A percentile compares a stretch with the other conserved stretches of the same genome.
These are phyloP conservation scores for Peribatodes rhomboidaria DNA, from an alignment of 2,888 invertebrate genomes.

Conservation along the genomic window DNA sequence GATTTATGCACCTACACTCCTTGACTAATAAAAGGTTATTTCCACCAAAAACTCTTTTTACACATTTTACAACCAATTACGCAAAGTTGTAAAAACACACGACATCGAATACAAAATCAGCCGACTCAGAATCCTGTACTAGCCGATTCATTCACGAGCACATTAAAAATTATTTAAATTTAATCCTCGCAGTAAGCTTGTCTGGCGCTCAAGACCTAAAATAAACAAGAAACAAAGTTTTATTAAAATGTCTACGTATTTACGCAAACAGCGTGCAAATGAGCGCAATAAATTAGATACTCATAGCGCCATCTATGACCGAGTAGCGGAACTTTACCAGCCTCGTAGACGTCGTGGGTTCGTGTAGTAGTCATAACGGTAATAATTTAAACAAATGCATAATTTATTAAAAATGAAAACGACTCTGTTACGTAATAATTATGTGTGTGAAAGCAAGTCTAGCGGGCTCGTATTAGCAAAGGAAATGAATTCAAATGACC, in stretches of 20 bases:
- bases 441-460: constrained; percentile 58
- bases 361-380: constrained; percentile 47
- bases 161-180: constrained; percentile 66
- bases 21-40: constrained; percentile 35
- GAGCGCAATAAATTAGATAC: constrained; percentile 37
- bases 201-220: constrained; percentile 58
- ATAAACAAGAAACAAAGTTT: constrained; percentile 75
- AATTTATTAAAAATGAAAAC: constrained; percentile 48
- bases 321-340: constrained; percentile 70
- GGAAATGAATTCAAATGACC: constrained; percentile 81
- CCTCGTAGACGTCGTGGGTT: constrained; percentile 50
- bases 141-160: constrained; percentile 49
- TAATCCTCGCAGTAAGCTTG: constrained; percentile 59
- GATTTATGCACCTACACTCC: constrained; percentile 34
- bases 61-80: constrained; percentile 43
- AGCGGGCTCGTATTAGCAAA: constrained; percentile 54
- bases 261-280: constrained; percentile 43
- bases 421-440: constrained; percentile 53
- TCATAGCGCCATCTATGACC: constrained; percentile 73
- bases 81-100: constrained; percentile 41
- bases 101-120: constrained; percentile 41
- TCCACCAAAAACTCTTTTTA: constrained; percentile 23
- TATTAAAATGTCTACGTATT: constrained; percentile 67
- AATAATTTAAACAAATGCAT: constrained; percentile 48
- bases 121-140: constrained; percentile 6